These are phyloP conservation scores for Dolichoris vasculosae DNA, from an alignment of 1,140 invertebrate species.

Conservation along the genomic window DNA sequence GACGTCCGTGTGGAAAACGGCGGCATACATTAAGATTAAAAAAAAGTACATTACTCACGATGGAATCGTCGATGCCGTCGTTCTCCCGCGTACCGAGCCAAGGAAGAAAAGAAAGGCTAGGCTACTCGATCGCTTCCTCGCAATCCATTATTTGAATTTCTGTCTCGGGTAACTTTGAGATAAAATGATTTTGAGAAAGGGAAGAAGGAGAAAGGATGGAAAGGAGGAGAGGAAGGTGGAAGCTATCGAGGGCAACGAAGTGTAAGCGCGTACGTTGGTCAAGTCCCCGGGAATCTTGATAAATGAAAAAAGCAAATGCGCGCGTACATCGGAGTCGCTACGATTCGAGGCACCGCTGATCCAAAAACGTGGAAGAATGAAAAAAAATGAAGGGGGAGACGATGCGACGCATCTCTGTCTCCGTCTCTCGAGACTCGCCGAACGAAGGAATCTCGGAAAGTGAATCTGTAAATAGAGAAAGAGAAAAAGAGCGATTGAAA, in stretches of 20 bases:
- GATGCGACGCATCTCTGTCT: not conserved
- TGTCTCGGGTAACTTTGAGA: conserved; percentile 12
- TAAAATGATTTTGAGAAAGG: conserved; percentile 47
- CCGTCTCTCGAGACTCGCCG: not conserved
- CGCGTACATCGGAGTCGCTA: not conserved
- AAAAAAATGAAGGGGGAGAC: conserved; percentile 12
- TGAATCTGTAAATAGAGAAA: conserved; percentile 10
- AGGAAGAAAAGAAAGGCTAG: not conserved
- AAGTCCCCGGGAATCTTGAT: conserved; percentile 48
- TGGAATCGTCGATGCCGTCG: conserved; percentile 10
- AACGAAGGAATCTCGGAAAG: not conserved
- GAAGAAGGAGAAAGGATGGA: conserved; percentile 41
- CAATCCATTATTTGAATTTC: conserved; percentile 50
- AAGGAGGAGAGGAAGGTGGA: conserved; percentile 30
- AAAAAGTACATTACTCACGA: conserved; percentile 31
- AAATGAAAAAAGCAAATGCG: conserved; percentile 49
- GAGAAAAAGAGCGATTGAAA: not conserved
- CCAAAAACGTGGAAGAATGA: conserved; percentile 27
- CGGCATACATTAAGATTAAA: not conserved
- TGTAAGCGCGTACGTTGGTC: conserved; percentile 18
- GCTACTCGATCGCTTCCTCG: conserved; percentile 40
- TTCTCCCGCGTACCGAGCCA: not conserved
- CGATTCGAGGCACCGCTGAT: conserved; percentile 3
- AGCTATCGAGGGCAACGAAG: conserved; percentile 28
- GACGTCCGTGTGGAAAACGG: not conserved